phyloP scores from a whole-genome alignment of 2,113 vertebrate species.

The Holacanthus passer region DNA sequence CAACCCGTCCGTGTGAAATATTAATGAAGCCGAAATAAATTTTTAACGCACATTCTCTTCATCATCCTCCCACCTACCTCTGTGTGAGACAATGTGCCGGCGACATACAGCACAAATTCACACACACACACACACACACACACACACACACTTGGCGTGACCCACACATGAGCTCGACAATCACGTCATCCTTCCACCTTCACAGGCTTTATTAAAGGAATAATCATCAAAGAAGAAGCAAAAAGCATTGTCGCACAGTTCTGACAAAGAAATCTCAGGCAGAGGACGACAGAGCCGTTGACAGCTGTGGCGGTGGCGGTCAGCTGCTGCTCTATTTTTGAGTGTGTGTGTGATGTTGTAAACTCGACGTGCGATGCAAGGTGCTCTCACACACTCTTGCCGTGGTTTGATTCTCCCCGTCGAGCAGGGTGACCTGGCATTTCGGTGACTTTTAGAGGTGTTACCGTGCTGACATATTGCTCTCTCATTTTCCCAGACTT shows the following conservation, averaged over 20 bases:
- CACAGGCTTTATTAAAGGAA: constrained; percentile 72
- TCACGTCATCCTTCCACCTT: constrained; percentile 58
- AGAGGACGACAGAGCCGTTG: constrained; percentile 45
- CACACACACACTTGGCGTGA: no score
- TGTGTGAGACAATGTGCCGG: constrained; percentile 48
- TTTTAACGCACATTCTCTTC: constrained; percentile 71
- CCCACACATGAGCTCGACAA: constrained; percentile 24
- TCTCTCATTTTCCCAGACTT: constrained; percentile 64
- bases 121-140: constrained; percentile 1
- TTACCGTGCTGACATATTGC: constrained; percentile 78
- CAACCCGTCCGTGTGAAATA: constrained; percentile 67
- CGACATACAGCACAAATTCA: constrained; percentile 6
- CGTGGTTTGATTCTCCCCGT: constrained; percentile 76
- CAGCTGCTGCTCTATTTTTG: constrained; percentile 15
- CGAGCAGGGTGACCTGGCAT: constrained; percentile 84
- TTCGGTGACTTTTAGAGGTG: constrained; percentile 87
- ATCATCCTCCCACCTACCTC: constrained; percentile 63
- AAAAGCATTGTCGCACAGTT: constrained; percentile 27
- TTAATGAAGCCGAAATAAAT: constrained; percentile 72
- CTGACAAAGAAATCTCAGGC: constrained; percentile 66
- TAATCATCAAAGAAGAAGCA: constrained; percentile 65
- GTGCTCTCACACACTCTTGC: constrained; percentile 58
- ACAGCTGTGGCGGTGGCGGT: constrained; percentile 27
- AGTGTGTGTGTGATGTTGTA: constrained; percentile 55
- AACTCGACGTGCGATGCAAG: constrained; percentile 62